Evolutionary conservation across 2,888 invertebrate species (phyloP).

Genomic region (Argyresthia goedartella): DNA sequence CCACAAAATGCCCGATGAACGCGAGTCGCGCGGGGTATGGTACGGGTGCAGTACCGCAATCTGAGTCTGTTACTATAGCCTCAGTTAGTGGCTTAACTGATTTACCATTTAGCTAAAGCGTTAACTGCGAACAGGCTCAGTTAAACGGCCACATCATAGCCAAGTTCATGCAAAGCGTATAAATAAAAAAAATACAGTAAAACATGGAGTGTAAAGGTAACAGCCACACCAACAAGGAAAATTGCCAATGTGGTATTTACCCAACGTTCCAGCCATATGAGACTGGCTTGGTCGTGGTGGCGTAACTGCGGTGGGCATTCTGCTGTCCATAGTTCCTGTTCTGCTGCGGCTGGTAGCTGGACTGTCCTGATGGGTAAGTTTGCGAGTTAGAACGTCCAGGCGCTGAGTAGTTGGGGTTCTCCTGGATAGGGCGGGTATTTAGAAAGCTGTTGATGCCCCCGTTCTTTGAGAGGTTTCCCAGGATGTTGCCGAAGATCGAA

Average conservation of each 20-base stretch:
- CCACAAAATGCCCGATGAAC: too few relatives aligned
- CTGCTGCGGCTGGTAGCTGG: slow-evolving; percentile 39
- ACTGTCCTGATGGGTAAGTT: slow-evolving; percentile 53
- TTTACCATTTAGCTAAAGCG: too few relatives aligned
- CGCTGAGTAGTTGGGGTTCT: slow-evolving; percentile 55
- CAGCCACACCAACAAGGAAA: slow-evolving; percentile 23
- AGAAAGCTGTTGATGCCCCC: slow-evolving; percentile 36
- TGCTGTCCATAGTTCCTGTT: slow-evolving; percentile 44
- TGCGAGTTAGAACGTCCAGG: slow-evolving; percentile 46
- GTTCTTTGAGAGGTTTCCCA: slow-evolving; percentile 45
- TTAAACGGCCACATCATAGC: too few relatives aligned
- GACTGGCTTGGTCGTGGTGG: slow-evolving; percentile 44
- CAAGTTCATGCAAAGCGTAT: slow-evolving; percentile 19
- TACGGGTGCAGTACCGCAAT: too few relatives aligned
- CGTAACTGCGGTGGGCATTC: slow-evolving; percentile 33
- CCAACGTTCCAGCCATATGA: slow-evolving; percentile 61
- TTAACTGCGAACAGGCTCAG: too few relatives aligned
- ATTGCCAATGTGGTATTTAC: slow-evolving; percentile 32
- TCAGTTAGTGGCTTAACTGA: too few relatives aligned
- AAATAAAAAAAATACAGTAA: slow-evolving; percentile 16
- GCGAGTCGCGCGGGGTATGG: too few relatives aligned
- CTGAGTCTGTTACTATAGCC: too few relatives aligned
- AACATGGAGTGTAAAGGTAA: slow-evolving; percentile 6
- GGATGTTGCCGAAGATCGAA: slow-evolving; percentile 49
- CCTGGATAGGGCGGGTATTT: slow-evolving; percentile 57